Evolutionary conservation across 2,113 vertebrate genomes (phyloP), one percentile per base, ranked within the genome.

Genomic region (Hydrochoerus hydrochaeris): DNA sequence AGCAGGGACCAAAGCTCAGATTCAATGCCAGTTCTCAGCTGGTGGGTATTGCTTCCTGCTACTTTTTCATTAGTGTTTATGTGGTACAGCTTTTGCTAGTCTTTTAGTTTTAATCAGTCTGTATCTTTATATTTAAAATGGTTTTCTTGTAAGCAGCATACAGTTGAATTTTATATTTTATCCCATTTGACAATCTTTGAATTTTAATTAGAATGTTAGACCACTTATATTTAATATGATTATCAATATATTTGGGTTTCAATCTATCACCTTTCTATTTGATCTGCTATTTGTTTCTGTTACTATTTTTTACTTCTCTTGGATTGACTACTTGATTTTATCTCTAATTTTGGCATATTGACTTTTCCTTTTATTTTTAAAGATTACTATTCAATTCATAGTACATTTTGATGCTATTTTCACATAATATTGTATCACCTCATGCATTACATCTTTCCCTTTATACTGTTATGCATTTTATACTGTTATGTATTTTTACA

Each of bases 201-300:
- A 69, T 86, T 98, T 95, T 94, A 93, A 92, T 92, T 67, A 49
- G 69, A 75, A 32, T 93, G 5, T 77, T 95, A 95, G 77, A 65
- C 0, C 24, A 92, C 63, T 92, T 94, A 77, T 20, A 77, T 63
- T 86, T 84, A 97, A 94, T 88, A 69, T 54, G 5, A 69, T 92
- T 84, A 87, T 85, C 2, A 46, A 38, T 35, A 57, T 26, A 10
- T 57, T 71, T 87, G 22, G 10, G 10, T 85, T 91, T 52, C 85
- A 85, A 63, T 87, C 12, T 78, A 80, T 41, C 12, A 71, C 54
- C 71, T 96, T 86, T 83, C 38, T 71, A 4, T 58, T 20, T 82
- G 19, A 49, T 49, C 13, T 62, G 5, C 62, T 85, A 35, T 85
- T 67, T 69, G 16, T 87, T 67, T 62, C 62, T 80, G n/a, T 82